Conservation (phyloP, 2,888 invertebrate genomes). For the Aspidiotus rigidus region DNA sequence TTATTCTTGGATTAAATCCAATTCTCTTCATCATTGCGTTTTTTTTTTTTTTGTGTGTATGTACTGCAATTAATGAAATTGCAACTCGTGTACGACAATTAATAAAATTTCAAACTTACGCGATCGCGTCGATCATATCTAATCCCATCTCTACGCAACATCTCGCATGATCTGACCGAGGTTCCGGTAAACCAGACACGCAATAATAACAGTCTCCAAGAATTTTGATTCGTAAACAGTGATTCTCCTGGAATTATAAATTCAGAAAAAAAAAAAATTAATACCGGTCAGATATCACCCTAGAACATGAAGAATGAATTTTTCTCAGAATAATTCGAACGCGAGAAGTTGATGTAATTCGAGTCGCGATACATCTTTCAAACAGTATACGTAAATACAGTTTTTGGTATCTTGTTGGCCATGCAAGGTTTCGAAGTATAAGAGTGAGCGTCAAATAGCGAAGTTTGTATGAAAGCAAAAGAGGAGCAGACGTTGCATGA, state of each 20-base stretch:
- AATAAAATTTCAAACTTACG: constrained; percentile 48
- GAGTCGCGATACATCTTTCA: background rate
- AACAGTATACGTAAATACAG: too few relatives aligned
- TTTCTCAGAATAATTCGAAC: too few relatives aligned
- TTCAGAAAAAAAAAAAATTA: background rate
- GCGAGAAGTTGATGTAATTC: background rate
- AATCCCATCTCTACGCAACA: constrained; percentile 82
- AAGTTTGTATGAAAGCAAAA: too few relatives aligned
- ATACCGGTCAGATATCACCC: too few relatives aligned
- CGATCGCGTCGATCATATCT: constrained; percentile 78
- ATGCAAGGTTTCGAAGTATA: too few relatives aligned
- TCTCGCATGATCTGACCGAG: constrained; percentile 81
- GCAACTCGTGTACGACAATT: background rate
- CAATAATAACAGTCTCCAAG: constrained; percentile 91
- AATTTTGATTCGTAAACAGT: constrained; percentile 72
- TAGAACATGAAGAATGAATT: too few relatives aligned
- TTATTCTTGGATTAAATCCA: too few relatives aligned
- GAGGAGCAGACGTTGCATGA: too few relatives aligned
- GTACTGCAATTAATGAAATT: too few relatives aligned
- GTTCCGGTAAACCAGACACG: constrained; percentile 82
- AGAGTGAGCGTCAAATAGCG: too few relatives aligned
- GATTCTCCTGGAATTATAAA: constrained; percentile 56
- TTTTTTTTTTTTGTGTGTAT: background rate
- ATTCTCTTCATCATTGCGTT: too few relatives aligned
- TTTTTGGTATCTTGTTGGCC: too few relatives aligned